These are phyloP conservation scores for Pseudomugil tenellus DNA, from an alignment of 2,797 vertebrate genomes.

Conservation along the genomic window DNA sequence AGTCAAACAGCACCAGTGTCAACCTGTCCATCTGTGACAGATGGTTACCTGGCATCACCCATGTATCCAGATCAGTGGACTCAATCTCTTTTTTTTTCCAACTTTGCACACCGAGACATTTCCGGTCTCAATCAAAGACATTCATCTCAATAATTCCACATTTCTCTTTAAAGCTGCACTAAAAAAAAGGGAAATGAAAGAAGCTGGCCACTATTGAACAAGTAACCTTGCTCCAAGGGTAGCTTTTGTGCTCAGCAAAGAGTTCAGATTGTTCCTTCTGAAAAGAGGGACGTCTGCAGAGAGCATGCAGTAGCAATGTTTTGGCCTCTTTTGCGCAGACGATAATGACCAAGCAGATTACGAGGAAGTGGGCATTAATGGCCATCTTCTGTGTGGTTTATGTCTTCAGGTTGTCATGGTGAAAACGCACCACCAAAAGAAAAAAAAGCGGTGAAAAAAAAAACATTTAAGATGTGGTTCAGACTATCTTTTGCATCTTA, in stretches of 20 bases:
- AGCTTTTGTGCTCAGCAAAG: conserved; percentile 68
- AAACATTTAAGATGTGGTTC: conserved; percentile 19
- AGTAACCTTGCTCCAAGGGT: conserved; percentile 74
- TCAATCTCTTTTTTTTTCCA: conserved; percentile 34
- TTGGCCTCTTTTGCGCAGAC: conserved; percentile 66
- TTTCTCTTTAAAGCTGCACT: conserved; percentile 43
- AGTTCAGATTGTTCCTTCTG: conserved; percentile 63
- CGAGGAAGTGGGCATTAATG: conserved; percentile 55
- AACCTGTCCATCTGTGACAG: conserved; percentile 66
- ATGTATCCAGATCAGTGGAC: conserved; percentile 55
- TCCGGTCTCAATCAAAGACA: conserved; percentile 54
- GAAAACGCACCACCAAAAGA: conserved; percentile 26
- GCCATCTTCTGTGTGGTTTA: conserved; percentile 41
- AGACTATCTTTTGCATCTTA: conserved; percentile 41
- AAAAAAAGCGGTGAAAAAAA: not conserved
- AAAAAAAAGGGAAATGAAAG: conserved; percentile 23
- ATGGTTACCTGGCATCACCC: conserved; percentile 79
- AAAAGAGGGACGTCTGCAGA: conserved; percentile 54
- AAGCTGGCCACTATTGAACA: conserved; percentile 51
- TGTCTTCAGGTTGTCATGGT: conserved; percentile 66
- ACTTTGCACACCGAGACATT: conserved; percentile 45
- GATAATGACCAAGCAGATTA: conserved; percentile 69
- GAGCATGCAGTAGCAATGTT: conserved; percentile 59
- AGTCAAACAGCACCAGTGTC: conserved; percentile 68
- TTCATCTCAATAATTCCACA: conserved; percentile 40